These are phyloP conservation scores for Syngnathus scovelli DNA, from an alignment of 2,113 vertebrate genomes.

Conservation along the genomic window DNA sequence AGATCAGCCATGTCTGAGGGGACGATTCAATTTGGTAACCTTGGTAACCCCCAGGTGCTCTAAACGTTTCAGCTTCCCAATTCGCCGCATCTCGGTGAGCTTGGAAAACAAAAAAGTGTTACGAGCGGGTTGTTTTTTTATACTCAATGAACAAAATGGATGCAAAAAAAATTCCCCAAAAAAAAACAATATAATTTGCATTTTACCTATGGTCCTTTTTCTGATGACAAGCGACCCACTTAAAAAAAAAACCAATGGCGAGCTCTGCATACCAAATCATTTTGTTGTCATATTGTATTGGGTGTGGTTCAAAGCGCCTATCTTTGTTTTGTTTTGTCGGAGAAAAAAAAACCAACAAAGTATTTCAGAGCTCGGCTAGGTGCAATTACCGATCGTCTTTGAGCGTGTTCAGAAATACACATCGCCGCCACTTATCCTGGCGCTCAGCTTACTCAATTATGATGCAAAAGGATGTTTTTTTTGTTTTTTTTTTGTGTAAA, in stretches of 20 bases:
- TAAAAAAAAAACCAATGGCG: slow-evolving; percentile 9
- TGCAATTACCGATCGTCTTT: slow-evolving; percentile 65
- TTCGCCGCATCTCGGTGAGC: slow-evolving; percentile 38
- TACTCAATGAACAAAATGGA: neutral
- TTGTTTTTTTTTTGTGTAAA: slow-evolving; percentile 45
- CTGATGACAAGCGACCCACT: slow-evolving; percentile 8
- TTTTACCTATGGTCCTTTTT: neutral
- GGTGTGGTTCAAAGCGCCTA: slow-evolving; percentile 22
- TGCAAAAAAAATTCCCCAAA: neutral
- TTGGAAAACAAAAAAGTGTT: neutral
- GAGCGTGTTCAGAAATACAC: slow-evolving; percentile 55
- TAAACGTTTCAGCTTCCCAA: slow-evolving; percentile 36
- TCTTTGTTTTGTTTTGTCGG: slow-evolving; percentile 9
- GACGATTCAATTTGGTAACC: slow-evolving; percentile 95
- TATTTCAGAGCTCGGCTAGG: slow-evolving; percentile 17
- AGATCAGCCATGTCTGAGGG: slow-evolving; percentile 89
- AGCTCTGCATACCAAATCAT: slow-evolving; percentile 11
- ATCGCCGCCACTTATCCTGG: slow-evolving; percentile 51
- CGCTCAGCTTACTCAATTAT: slow-evolving; percentile 67
- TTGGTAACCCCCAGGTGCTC: slow-evolving; percentile 91
- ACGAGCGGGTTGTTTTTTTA: neutral
- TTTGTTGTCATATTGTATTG: slow-evolving; percentile 19
- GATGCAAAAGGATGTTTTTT: slow-evolving; percentile 69
- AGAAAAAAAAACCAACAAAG: neutral
- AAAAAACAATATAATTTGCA: too few species aligned